Percentiles rank a stretch among this genome's conserved stretches.
These are phyloP conservation scores for Caenorhabditis uteleia DNA, from an alignment of 2,888 invertebrate species.

Conservation along the genomic window DNA sequence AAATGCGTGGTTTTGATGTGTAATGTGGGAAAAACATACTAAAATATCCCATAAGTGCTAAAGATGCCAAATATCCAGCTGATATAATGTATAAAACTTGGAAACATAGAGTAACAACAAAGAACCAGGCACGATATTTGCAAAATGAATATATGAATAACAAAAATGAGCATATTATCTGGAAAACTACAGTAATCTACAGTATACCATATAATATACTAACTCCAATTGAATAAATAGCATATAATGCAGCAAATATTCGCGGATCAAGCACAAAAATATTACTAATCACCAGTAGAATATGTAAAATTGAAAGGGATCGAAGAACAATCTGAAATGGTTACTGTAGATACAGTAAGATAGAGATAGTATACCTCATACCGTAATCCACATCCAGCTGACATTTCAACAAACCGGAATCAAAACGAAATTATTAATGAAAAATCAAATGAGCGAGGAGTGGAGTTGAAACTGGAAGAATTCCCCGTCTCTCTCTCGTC, in stretches of 20 bases:
- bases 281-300: constrained; percentile 19
- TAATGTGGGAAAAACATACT: constrained; percentile 9
- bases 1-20: constrained; percentile 4
- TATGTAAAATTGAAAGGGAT: constrained; percentile 17
- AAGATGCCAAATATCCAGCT: constrained; percentile 27
- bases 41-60: constrained; percentile 35
- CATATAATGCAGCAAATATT: constrained; percentile 17
- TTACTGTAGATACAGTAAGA: neutral
- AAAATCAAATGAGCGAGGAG: constrained; percentile 9
- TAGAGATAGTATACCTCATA: constrained; percentile 12
- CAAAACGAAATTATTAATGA: constrained; percentile 15
- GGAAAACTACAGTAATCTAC: neutral
- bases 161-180: constrained; percentile 23
- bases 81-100: constrained; percentile 24
- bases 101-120: constrained; percentile 18
- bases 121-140: constrained; percentile 35
- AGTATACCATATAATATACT: neutral
- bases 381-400: constrained; percentile 26
- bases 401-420: constrained; percentile 2
- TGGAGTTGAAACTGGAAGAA: too few species aligned
- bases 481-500: too few species aligned
- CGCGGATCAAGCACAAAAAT: constrained; percentile 26
- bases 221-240: constrained; percentile 27
- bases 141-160: constrained; percentile 25
- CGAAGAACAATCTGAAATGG: constrained; percentile 19